Base-by-base conservation (phyloP, 2,888 invertebrate genomes). In the Caenorhabditis sp. region DNA sequence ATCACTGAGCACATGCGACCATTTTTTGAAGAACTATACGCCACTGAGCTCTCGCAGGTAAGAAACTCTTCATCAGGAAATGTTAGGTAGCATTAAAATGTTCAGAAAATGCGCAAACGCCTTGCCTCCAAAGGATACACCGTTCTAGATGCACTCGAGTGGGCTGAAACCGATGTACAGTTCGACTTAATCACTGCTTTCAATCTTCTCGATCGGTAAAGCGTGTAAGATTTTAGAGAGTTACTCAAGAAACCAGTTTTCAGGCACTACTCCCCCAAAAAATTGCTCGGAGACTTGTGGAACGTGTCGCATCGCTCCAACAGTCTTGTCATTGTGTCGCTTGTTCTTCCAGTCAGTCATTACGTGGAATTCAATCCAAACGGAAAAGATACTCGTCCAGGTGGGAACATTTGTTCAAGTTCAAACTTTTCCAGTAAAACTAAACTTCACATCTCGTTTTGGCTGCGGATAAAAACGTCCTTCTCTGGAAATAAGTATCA, bases 271-370 rank as follows among this genome's bases (percentile, higher is more conserved):
- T 94, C 95, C 88, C 97, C 98, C 0, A 93, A 95, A 86, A 94
- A 95, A 73, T 94, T 98, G 90, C 94, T 99, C 6, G 12, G 94
- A 70, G 95, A 96, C 89, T 95, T 98, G 35, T 94, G 94, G 86
- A 92, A 93, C 24, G 94, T 95, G 0, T 93, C 98, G 58, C 94
- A 94, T 7, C 95, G 95, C 0, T 94, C 94, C 69, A 90, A 80
- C 12, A 89, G 90, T 61, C 75, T 82, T 31, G 88, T 91, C 19
- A 72, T 96, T 26, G 93, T 98, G n/a, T 97, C 97, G 0, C 94
- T 97, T 2, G 98, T 98, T 16, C 94, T 98, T 83, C 98, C 98
- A 0, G 96, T 96, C 93, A 95, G 95, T 89, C 96, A 97, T 73
- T 98, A 97, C 92, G 97, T 98, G 0, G 98, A 98, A 94, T 94